Evolutionary conservation across 2,888 invertebrate species (phyloP), one percentile per base, ranked within the genome.

Genomic region (Eristalis arbustorum): DNA sequence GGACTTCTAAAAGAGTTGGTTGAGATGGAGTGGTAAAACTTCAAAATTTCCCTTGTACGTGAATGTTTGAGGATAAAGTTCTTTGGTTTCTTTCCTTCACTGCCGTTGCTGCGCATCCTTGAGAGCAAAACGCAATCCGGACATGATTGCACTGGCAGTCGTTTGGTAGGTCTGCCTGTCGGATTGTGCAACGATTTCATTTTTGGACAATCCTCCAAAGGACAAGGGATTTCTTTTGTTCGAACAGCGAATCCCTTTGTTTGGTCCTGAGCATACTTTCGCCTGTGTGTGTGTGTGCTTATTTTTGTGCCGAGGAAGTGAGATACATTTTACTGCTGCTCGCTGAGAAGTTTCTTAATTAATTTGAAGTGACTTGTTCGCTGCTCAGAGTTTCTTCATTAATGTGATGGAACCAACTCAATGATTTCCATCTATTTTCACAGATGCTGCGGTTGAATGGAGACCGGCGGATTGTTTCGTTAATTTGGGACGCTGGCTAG

Each of bases 1-100:
- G 71, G 69, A 67, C 79, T 84, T 79, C 80, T 71, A 80, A 75
- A 84, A 79, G 74, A 79, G 64, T 84, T 42, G n/a, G 6, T 42
- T n/a, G 42, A n/a, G 42, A 42, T 18, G 49, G 18, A 49, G 42
- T n/a, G n/a, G n/a, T n/a, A 49, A 49, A 49, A 49, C 49, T 49
- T 49, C 18, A 18, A 49, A 18, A 18, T 49, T 49, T 18, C n/a
- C n/a, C n/a, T n/a, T n/a, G 49, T 49, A 42, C 42, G 42, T 42
- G 42, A 37, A 37, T 1, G 37, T 11, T n/a, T 18, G 49, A 8
- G 59, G 59, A 23, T 13, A 59, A 23, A 28, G 23, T 84, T 79
- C 73, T 25, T 71, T 62, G 18, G 49, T 18, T 67, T 62, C 56
- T 62, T 73, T 68, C 37, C 40, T 67, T 71, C 67, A 28, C 8